Conservation (phyloP, 1,140 invertebrate genomes). For the Limonius californicus region DNA sequence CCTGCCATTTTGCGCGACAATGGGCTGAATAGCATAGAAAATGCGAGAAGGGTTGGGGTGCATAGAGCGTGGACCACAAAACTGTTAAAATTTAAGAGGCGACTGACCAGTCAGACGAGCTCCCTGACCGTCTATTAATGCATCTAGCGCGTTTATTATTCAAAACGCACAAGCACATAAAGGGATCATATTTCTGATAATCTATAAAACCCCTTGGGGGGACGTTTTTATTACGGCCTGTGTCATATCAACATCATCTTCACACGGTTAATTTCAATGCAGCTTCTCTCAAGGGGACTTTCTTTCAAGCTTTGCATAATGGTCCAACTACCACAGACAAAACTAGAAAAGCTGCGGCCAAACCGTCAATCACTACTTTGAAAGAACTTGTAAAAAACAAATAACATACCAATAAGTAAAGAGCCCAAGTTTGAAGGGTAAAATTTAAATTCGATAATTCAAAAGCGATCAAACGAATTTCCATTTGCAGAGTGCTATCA, state of each 20-base stretch:
- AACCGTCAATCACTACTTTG: no score
- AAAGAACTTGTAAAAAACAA: no score
- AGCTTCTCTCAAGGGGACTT: background rate
- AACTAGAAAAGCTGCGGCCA: no score
- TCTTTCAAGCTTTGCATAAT: no score
- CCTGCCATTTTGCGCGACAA: background rate
- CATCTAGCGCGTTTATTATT: slow-evolving; percentile 12
- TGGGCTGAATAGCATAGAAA: background rate
- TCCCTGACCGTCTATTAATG: background rate
- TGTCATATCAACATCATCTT: slow-evolving; percentile 4
- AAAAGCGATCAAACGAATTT: no score
- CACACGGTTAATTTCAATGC: slow-evolving; percentile 7
- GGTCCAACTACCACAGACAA: no score
- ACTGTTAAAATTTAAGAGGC: background rate
- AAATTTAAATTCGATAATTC: no score
- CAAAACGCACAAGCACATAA: slow-evolving; percentile 2
- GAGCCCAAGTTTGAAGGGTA: no score
- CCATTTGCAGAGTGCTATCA: no score
- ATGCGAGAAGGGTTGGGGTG: background rate
- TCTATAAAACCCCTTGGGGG: slow-evolving; percentile 8
- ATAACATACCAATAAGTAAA: no score
- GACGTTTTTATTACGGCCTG: slow-evolving; percentile 4
- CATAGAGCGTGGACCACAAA: background rate
- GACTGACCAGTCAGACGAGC: slow-evolving; percentile 5
- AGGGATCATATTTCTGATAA: slow-evolving; percentile 14